A percentile compares a stretch with the other conserved stretches of the same genome.
Evolutionary conservation across 2,113 vertebrate species (phyloP).

Genomic region (Stercorarius parasiticus): DNA sequence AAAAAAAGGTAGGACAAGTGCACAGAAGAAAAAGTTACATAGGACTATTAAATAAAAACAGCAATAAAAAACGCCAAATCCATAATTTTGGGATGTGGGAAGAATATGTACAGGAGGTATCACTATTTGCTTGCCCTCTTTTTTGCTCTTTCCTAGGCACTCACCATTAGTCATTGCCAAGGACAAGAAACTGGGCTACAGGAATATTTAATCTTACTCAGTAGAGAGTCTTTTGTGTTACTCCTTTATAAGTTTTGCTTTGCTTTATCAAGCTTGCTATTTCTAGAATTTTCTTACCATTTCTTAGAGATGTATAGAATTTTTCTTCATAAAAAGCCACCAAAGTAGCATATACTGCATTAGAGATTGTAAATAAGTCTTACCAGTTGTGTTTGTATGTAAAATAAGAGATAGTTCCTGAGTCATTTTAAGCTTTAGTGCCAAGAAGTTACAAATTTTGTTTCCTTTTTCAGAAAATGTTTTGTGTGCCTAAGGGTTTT

Average conservation of each 20-base stretch:
- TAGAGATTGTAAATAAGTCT: background rate
- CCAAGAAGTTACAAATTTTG: background rate
- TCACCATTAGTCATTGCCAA: background rate
- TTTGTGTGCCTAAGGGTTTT: slow-evolving; percentile 4
- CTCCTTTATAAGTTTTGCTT: background rate
- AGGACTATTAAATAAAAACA: background rate
- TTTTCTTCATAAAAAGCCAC: background rate
- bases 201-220: background rate
- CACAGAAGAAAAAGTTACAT: background rate
- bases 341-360: background rate
- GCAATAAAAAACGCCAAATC: background rate
- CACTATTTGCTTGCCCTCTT: background rate
- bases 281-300: background rate
- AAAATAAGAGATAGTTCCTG: background rate
- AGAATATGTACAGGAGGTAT: background rate
- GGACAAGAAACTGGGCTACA: slow-evolving; percentile 2
- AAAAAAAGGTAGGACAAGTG: background rate
- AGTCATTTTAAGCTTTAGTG: background rate
- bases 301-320: background rate
- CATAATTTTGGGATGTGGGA: background rate
- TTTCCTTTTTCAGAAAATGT: background rate
- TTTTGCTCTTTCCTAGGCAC: background rate
- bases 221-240: background rate
- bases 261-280: background rate
- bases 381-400: background rate